Evolutionary conservation across 2,888 invertebrate species (phyloP), one percentile per base, ranked within the genome.

Genomic region (Lithosia quadra): DNA sequence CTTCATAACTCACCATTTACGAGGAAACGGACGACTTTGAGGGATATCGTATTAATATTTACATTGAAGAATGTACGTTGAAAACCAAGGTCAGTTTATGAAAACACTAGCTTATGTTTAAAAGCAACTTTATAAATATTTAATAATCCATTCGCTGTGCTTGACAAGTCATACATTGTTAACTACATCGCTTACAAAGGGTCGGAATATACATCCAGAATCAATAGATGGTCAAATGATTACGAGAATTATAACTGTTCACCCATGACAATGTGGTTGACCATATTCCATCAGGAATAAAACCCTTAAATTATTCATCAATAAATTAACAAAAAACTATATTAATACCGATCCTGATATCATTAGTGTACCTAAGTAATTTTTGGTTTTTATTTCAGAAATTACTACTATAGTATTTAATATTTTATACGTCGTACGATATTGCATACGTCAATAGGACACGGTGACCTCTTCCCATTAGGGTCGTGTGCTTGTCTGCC

Each of bases 41-140:
- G 24, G 5, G 56, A 13, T 24, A 24, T 13, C 1, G 5, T 24
- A 24, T 56, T 56, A 22, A 24, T 24, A 24, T 28, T 56, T 15
- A 56, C 13, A 24, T 28, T 18, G 24, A 28, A 11, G 8, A 24
- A 13, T 56, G 22, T 28, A 56, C 15, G 56, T 15, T 18, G 15
- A 56, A 56, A 56, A 15, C 24, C n/a, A 59, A 49, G 49, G 49
- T 18, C n/a, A n/a, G 18, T 24, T 15, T 59, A 34, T 59, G 59
- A 22, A 39, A 60, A 60, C n/a, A 34, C 13, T 21, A 39, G 15
- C 9, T 21, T 10, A 61, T 39, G 24, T 24, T 61, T 39, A 61
- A 43, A 39, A 61, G 61, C 39, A 43, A 60, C 10, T 43, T 22
- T 61, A 61, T 22, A 43, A 61, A 72, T 78, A 74, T 72, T 76